Base-by-base conservation (phyloP, 2,113 vertebrate species). In the Rhinolophus sinicus region DNA sequence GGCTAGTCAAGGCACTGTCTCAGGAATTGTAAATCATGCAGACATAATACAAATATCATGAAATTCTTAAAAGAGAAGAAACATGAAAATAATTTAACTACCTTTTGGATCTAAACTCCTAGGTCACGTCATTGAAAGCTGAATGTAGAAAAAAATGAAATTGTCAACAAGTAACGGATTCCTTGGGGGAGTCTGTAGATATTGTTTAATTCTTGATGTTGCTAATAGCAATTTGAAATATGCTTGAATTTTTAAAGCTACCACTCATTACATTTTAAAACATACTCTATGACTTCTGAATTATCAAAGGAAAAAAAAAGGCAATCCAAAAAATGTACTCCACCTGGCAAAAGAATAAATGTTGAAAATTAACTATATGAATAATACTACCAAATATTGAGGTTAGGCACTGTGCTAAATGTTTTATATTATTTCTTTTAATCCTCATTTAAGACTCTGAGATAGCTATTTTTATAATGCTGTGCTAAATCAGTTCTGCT, bases 171-270 rank as follows among this genome's bases (percentile, higher is more conserved):
- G 80, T 73, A 47, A 50, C 16, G 35, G n/a, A 80, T 76, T 90
- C 47, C 33, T 18, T 47, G 30, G 21, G 21, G 65, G 8, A 47
- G 62, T 47, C 38, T 60, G 30, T 33, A 58, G 10, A 18, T 50
- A 65, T 13, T 77, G 0, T 40, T 85, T 58, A 56, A 62, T 86
- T 62, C 15, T 91, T 89, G 8, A 47, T 73, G n/a, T 54, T 72
- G 44, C 44, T 44, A 91, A 67, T n/a, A 78, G 2, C 26, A 62
- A 56, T 88, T 73, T 92, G 58, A 97, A 94, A 92, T 44, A 77
- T 52, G 22, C 50, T 69, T 52, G 3, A 44, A 54, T 47, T 70
- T 88, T 94, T 96, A 0, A 56, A 77, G n/a, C 92, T 77, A 54
- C 30, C 47, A 82, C 33, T 77, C 82, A 58, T 94, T 64, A 95